Percentiles rank a stretch among this genome's conserved stretches.
Conservation (phyloP, 1,140 invertebrate species). For the Drosophila aff. region DNA sequence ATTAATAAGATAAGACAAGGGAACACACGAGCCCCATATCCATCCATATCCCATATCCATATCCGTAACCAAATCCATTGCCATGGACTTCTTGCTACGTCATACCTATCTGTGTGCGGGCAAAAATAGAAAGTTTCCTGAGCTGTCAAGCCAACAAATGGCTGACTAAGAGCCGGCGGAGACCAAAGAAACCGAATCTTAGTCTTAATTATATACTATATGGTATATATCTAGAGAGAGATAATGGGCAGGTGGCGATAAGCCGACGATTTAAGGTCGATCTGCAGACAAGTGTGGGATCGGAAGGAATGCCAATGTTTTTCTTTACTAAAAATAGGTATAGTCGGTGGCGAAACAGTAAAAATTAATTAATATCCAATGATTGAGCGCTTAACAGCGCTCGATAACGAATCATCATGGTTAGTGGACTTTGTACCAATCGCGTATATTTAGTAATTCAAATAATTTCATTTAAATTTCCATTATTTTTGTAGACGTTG, state of each 20-base stretch:
- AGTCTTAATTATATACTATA: constrained; percentile 41
- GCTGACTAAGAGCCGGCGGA: constrained; percentile 53
- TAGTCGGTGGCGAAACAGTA: not conserved
- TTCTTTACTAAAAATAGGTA: constrained; percentile 35
- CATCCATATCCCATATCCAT: not conserved
- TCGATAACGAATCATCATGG: constrained; percentile 8
- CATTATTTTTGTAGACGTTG: no score
- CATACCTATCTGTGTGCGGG: constrained; percentile 8
- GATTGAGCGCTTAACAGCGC: constrained; percentile 21
- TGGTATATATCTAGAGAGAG: not conserved
- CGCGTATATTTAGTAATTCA: not conserved
- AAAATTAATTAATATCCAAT: constrained; percentile 41
- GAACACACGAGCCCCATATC: not conserved
- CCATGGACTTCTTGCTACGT: constrained; percentile 31
- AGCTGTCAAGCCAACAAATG: constrained; percentile 1
- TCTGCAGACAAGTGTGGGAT: constrained; percentile 21
- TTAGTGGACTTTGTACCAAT: constrained; percentile 20
- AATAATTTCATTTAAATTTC: not conserved
- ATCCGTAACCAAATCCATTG: constrained; percentile 24
- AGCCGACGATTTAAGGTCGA: constrained; percentile 24
- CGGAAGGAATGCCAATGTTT: constrained; percentile 28
- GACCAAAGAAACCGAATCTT: constrained; percentile 50
- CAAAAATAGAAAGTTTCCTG: constrained; percentile 31
- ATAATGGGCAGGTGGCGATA: constrained; percentile 33
- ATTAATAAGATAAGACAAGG: constrained; percentile 27